phyloP scores from a whole-genome alignment of 2,888 invertebrate genomes.

The Cactoblastis cactorum region DNA sequence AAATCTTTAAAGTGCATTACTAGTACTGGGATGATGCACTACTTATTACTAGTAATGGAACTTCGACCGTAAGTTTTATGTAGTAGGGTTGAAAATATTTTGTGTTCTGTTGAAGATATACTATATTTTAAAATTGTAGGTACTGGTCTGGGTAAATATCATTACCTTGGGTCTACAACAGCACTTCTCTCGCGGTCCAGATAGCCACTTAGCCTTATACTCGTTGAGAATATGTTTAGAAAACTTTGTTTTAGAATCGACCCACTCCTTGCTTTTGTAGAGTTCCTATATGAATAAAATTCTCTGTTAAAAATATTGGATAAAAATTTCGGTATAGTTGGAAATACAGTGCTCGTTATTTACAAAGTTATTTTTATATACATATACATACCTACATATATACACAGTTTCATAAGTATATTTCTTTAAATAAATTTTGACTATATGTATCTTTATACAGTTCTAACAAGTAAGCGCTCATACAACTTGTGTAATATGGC shows the following conservation, averaged over 20 bases:
- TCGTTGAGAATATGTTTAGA: slow-evolving; percentile 25
- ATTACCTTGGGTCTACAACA: slow-evolving; percentile 65
- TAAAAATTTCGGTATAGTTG: too few relatives aligned
- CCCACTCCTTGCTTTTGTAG: neutral
- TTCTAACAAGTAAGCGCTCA: too few relatives aligned
- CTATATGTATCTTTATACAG: too few relatives aligned
- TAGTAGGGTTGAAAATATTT: slow-evolving; percentile 16
- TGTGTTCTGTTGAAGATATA: slow-evolving; percentile 19
- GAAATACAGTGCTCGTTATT: too few relatives aligned
- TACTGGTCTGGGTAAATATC: slow-evolving; percentile 57
- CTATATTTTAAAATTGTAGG: slow-evolving; percentile 27
- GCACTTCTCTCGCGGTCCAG: slow-evolving; percentile 45
- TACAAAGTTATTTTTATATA: too few relatives aligned
- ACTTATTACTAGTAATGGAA: slow-evolving; percentile 20
- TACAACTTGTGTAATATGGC: too few relatives aligned
- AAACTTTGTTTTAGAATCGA: slow-evolving; percentile 14
- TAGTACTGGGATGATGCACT: slow-evolving; percentile 26
- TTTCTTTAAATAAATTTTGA: too few relatives aligned
- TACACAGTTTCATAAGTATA: too few relatives aligned
- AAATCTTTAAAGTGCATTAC: slow-evolving; percentile 53
- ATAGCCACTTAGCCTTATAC: slow-evolving; percentile 55
- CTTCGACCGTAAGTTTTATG: slow-evolving; percentile 3
- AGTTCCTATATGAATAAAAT: too few relatives aligned
- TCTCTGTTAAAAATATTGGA: too few relatives aligned
- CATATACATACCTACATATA: too few relatives aligned